Percentiles rank a stretch among this genome's conserved stretches.
Conservation (phyloP, 2,113 vertebrate genomes). For the Cyprinus carpio region DNA sequence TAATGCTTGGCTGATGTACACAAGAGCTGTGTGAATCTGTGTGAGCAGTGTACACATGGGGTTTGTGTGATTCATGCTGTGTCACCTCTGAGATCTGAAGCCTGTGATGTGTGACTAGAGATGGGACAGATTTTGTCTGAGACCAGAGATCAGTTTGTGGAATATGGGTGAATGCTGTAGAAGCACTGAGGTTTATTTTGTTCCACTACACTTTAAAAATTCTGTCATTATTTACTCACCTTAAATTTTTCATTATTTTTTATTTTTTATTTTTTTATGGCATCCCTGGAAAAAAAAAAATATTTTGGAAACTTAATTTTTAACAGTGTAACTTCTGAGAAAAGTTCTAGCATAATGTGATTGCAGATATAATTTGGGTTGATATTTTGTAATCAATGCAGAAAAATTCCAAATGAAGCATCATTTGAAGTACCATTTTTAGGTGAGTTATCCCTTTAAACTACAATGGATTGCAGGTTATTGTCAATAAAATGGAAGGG, state of each 20-base stretch:
- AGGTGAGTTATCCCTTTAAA: background rate
- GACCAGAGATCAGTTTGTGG: background rate
- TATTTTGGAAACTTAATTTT: no score
- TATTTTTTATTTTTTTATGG: no score
- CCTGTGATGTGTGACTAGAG: slow-evolving; percentile 8
- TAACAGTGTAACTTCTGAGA: background rate
- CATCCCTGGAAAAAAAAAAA: no score
- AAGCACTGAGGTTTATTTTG: background rate
- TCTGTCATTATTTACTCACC: no score
- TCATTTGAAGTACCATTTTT: background rate
- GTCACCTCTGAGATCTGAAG: slow-evolving; percentile 17
- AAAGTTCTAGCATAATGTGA: background rate
- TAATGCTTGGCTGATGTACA: background rate
- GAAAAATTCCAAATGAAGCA: no score
- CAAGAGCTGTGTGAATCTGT: slow-evolving; percentile 10
- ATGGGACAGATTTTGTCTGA: slow-evolving; percentile 1
- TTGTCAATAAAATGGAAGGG: background rate
- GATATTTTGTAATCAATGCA: no score
- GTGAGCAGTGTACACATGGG: slow-evolving; percentile 11
- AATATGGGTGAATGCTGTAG: background rate
- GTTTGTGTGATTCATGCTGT: slow-evolving; percentile 20
- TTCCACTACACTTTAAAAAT: no score
- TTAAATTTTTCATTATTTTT: no score
- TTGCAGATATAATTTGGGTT: background rate
- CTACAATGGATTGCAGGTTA: background rate